Evolutionary conservation across 2,113 vertebrate genomes (phyloP).

Genomic region (Brachirus orientalis): DNA sequence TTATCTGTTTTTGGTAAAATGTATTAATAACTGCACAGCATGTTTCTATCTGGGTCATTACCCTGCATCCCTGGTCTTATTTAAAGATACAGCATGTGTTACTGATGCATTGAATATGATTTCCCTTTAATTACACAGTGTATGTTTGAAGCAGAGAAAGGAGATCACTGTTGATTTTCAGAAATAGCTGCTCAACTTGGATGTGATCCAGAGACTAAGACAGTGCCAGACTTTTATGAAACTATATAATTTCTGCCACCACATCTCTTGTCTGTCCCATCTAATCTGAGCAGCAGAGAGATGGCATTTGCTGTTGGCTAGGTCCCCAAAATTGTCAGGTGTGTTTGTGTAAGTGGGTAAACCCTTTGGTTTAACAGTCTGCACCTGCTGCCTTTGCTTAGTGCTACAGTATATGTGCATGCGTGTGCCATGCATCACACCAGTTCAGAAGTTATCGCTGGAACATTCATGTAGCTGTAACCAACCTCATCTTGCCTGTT

Average conservation of each 20-base stretch:
- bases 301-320: conserved; percentile 21
- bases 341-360: conserved; percentile 33
- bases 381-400: conserved; percentile 26
- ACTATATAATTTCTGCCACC: conserved; percentile 1
- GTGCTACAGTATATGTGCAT: neutral
- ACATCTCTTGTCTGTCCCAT: conserved; percentile 4
- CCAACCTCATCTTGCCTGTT: too few species aligned
- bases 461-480: too few species aligned
- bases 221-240: conserved; percentile 1
- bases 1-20: neutral
- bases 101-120: neutral
- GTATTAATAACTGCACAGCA: too few species aligned
- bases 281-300: neutral
- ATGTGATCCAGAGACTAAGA: neutral
- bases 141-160: neutral
- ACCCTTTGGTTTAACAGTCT: conserved; percentile 21
- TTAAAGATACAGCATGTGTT: too few species aligned
- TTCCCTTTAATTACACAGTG: neutral
- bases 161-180: neutral
- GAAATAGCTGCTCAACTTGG: neutral
- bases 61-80: neutral
- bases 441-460: too few species aligned
- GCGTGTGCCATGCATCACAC: too few species aligned
- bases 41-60: neutral
- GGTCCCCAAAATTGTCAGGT: conserved; percentile 57